Percentiles rank a stretch among this genome's conserved stretches.
Evolutionary conservation across 1,140 invertebrate species (phyloP).

Genomic region (Drosophila rufa): DNA sequence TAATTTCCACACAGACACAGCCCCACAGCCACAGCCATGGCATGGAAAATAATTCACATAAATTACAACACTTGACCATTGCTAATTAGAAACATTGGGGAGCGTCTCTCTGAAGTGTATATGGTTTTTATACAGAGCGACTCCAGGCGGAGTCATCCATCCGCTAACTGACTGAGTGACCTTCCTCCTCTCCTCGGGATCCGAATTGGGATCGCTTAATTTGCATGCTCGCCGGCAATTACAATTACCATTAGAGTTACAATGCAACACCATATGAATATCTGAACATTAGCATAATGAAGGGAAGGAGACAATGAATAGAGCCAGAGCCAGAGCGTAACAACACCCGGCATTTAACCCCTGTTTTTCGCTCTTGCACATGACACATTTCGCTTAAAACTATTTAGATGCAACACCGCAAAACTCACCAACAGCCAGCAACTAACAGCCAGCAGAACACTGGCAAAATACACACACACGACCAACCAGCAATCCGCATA

Average conservation of each 20-base stretch:
- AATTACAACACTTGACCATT: constrained; percentile 51
- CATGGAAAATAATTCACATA: constrained; percentile 43
- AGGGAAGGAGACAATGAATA: constrained; percentile 42
- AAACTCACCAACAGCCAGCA: constrained; percentile 6
- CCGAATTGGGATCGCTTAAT: constrained; percentile 55
- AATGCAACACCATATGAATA: constrained; percentile 47
- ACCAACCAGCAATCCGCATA: constrained; percentile 33
- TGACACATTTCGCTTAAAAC: constrained; percentile 60
- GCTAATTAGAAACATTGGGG: constrained; percentile 50
- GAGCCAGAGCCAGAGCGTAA: constrained; percentile 1
- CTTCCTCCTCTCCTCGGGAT: constrained; percentile 5
- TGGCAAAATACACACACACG: constrained; percentile 3
- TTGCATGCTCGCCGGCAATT: constrained; percentile 64
- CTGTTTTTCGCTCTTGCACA: constrained; percentile 20
- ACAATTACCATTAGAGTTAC: constrained; percentile 50
- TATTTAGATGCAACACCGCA: constrained; percentile 46
- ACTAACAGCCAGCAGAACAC: constrained; percentile 9
- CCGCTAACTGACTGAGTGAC: constrained; percentile 1
- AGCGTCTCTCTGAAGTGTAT: constrained; percentile 7
- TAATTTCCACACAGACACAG: constrained; percentile 30
- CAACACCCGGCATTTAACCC: constrained; percentile 36
- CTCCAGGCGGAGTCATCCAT: constrained; percentile 25
- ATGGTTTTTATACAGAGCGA: constrained; percentile 2
- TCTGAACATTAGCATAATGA: constrained; percentile 64
- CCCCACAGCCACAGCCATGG: neutral